Evolutionary conservation across 2,888 invertebrate species (phyloP), one percentile per base, ranked within the genome.

Genomic region (Gari tellinella): DNA sequence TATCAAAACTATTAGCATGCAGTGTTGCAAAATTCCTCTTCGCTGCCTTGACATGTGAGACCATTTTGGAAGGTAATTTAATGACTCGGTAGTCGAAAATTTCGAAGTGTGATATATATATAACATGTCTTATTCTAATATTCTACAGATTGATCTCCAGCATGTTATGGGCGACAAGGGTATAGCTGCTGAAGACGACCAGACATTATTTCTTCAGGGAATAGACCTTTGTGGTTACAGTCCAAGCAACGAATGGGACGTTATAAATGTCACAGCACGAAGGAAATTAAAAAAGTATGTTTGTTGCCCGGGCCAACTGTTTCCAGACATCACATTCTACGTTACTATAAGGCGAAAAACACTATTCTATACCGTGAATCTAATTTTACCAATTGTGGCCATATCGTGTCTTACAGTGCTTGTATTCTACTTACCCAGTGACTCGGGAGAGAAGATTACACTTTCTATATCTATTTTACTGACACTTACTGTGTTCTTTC

Each of bases 401-500:
- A 98, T 99, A 81, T 97, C 97, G 14, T 97, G 97, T 90, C 94
- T 99, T 15, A 98, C 99, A 17, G 97, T 99, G 1, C 93, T 99
- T 61, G 99, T 98, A 1, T 99, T 99, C 92, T 99, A 99, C 89
- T 93, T 99, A 65, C 99, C 99, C 60, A 98, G 98, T 1, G 98
- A 99, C 92, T 98, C 98, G 0, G 98, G 99, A 19, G 99, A 99
- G 92, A 99, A 99, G 92, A 98, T 99, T 70, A 98, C 98, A 0
- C 94, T 99, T 46, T 98, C 98, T 61, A 92, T 99, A 93, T 98
- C 98, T 66, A 99, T 99, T 93, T 95, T 99, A 88, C 97, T 99
- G 93, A 98, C 98, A 93, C 96, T 99, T 90, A 98, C 99, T 94
- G 99, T 99, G 94, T 99, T 99, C 95, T 99, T 99, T 94, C 94